Conservation (phyloP, 1,140 invertebrate species). For the Ips nitidus region DNA sequence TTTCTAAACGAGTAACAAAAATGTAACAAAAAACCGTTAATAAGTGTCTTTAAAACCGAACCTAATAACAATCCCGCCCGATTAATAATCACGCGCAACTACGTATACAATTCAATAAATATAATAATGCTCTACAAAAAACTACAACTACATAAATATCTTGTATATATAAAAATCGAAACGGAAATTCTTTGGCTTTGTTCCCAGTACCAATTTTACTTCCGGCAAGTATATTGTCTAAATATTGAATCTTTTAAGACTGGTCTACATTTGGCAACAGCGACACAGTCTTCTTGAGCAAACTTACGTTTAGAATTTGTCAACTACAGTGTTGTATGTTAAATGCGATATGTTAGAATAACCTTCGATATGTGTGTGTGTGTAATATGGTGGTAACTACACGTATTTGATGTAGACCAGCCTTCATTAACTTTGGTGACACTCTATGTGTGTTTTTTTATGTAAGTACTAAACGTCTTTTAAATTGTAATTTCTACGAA, state of each 20-base stretch:
- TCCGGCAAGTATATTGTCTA: constrained; percentile 34
- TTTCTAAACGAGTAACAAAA: constrained; percentile 27
- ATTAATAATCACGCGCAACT: constrained; percentile 26
- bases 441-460: too few relatives aligned
- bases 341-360: neutral
- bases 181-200: constrained; percentile 67
- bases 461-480: too few relatives aligned
- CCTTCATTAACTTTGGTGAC: neutral
- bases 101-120: constrained; percentile 36
- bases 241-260: constrained; percentile 37
- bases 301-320: constrained; percentile 1
- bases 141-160: constrained; percentile 36
- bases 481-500: too few relatives aligned
- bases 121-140: constrained; percentile 24
- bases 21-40: constrained; percentile 6
- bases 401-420: neutral
- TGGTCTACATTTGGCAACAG: constrained; percentile 32
- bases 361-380: too few relatives aligned
- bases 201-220: constrained; percentile 56
- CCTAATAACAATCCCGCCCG: constrained; percentile 4
- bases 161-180: constrained; percentile 55
- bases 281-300: neutral
- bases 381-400: too few relatives aligned
- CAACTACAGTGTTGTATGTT: neutral
- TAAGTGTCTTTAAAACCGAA: neutral